phyloP scores from a whole-genome alignment of 2,797 vertebrate species.

The Psittacula derbiana region DNA sequence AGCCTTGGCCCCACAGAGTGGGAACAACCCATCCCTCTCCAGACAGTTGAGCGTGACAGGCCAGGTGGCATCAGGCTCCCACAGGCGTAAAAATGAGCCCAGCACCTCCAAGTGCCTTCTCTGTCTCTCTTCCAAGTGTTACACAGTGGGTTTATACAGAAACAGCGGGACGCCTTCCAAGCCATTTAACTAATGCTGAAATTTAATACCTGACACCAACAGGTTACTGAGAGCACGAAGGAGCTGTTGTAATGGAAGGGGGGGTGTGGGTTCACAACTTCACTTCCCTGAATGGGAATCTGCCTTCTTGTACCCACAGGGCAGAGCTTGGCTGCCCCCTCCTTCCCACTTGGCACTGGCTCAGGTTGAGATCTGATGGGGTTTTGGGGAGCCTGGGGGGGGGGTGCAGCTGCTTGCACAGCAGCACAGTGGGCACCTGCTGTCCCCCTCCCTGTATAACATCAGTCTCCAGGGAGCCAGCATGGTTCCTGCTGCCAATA shows the following conservation, averaged over 20 bases:
- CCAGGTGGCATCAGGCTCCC: neutral
- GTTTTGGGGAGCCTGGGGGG: neutral
- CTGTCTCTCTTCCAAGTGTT: conserved; percentile 53
- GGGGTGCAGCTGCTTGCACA: neutral
- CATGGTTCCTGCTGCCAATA: neutral
- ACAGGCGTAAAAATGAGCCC: neutral
- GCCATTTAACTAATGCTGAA: conserved; percentile 57
- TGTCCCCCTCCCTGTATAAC: neutral
- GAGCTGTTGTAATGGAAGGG: neutral
- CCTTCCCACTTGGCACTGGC: accelerated
- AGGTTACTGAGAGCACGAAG: conserved; percentile 30
- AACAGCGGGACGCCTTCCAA: conserved; percentile 59
- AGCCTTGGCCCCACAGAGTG: neutral
- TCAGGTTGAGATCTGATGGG: neutral
- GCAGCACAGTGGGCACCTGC: accelerated
- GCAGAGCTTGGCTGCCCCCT: neutral
- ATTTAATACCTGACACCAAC: conserved; percentile 28
- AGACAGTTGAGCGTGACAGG: accelerated
- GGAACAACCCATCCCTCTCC: neutral
- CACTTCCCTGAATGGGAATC: neutral
- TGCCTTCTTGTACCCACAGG: accelerated
- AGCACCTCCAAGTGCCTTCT: neutral
- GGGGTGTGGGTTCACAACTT: neutral
- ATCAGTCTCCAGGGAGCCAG: neutral
- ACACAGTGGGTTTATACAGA: conserved; percentile 46